phyloP scores from a whole-genome alignment of 2,888 invertebrate genomes.

The Fissipunctia ypsillon region DNA sequence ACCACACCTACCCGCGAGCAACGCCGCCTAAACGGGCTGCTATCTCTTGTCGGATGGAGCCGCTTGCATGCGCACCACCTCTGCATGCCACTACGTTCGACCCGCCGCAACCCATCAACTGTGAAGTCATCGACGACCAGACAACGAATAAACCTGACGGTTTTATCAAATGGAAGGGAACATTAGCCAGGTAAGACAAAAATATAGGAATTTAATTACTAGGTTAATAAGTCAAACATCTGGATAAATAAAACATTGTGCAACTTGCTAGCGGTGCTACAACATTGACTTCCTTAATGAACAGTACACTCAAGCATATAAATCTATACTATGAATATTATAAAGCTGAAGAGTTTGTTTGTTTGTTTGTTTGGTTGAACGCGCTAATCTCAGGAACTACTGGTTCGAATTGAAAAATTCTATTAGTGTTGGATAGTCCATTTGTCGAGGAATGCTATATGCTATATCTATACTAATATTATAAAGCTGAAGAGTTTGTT shows the following conservation, averaged over 20 bases:
- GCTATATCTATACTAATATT: too few species aligned
- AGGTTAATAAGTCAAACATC: conserved; percentile 29
- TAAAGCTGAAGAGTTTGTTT: too few species aligned
- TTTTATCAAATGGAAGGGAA: conserved; percentile 81
- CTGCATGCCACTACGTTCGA: conserved; percentile 73
- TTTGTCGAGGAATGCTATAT: too few species aligned
- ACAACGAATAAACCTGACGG: conserved; percentile 75
- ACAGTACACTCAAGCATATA: conserved; percentile 5
- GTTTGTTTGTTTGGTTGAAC: too few species aligned
- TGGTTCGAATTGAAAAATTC: too few species aligned
- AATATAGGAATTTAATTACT: conserved; percentile 15
- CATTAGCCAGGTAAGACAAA: conserved; percentile 82
- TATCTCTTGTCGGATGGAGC: conserved; percentile 84
- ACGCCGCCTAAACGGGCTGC: conserved; percentile 83
- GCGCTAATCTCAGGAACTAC: too few species aligned
- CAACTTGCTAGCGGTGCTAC: background rate
- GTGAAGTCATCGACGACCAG: conserved; percentile 72
- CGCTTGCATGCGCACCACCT: conserved; percentile 76
- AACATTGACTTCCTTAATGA: conserved; percentile 16
- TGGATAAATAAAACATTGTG: conserved; percentile 18
- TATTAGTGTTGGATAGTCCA: too few species aligned
- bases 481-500: too few species aligned
- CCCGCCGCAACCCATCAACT: conserved; percentile 72
- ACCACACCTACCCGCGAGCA: conserved; percentile 86
- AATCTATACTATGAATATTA: too few species aligned